These are phyloP conservation scores for Bombus polaris DNA, from an alignment of 1,140 invertebrate genomes.

Conservation along the genomic window DNA sequence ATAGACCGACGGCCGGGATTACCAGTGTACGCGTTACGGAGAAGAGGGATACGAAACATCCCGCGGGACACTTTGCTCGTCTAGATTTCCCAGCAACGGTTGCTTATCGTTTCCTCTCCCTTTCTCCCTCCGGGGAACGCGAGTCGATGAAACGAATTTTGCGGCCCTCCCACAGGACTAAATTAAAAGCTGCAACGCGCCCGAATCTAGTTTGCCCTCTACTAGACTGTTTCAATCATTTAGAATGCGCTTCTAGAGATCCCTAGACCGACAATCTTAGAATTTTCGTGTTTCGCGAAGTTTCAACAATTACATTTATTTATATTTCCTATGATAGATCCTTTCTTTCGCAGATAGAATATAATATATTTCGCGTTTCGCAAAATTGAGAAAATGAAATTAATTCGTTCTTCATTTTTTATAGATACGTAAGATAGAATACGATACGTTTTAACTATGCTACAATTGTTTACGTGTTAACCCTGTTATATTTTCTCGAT, in stretches of 20 bases:
- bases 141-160: slow-evolving; percentile 61
- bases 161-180: slow-evolving; percentile 50
- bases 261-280: not conserved
- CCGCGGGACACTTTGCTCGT: slow-evolving; percentile 61
- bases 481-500: too few relatives aligned
- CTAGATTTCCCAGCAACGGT: slow-evolving; percentile 58
- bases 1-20: slow-evolving; percentile 55
- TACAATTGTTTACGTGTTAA: too few relatives aligned
- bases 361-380: too few relatives aligned
- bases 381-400: too few relatives aligned
- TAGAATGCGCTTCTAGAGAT: not conserved
- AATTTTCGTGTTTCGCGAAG: not conserved
- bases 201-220: not conserved
- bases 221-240: not conserved
- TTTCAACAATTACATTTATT: not conserved
- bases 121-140: slow-evolving; percentile 27
- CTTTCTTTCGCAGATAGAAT: too few relatives aligned
- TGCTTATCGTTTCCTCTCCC: slow-evolving; percentile 26
- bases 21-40: slow-evolving; percentile 5
- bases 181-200: slow-evolving; percentile 57
- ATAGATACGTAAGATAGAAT: too few relatives aligned
- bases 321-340: not conserved
- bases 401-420: too few relatives aligned
- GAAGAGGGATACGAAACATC: slow-evolving; percentile 27
- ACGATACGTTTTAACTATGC: too few relatives aligned